Evolutionary conservation across 2,113 vertebrate species (phyloP), one percentile per base, ranked within the genome.

Genomic region (Campylomormyrus numenius): DNA sequence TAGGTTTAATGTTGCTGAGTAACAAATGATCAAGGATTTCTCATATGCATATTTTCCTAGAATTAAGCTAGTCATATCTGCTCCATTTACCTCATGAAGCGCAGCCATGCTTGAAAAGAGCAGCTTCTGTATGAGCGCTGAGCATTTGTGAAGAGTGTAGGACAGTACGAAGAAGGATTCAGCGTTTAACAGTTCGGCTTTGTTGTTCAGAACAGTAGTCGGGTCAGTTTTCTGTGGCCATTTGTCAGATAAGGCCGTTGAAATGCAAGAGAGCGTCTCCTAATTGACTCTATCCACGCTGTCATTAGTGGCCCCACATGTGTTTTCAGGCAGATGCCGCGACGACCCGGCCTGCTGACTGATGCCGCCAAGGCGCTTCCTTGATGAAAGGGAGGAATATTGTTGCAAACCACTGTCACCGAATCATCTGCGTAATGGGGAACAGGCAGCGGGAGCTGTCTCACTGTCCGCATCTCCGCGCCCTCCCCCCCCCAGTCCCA

Each of bases 391-490:
- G 89, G 85, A 92, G 92, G 87, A 89, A 90, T 91, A 93, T 92
- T 92, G 90, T 77, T 90, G 94, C 95, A 95, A 95, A 94, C 88
- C 93, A 90, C 91, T 95, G 93, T 95, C 95, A 94, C 92, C 91
- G 93, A 93, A 92, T 94, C 94, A 94, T 95, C 92, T 93, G 93
- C 94, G 91, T 96, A 96, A 95, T 96, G 90, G 92, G 91, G 94
- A 94, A 90, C 94, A 94, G 94, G 91, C 92, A 21, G 88, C 4
- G 27, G 11, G 46, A 45, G 83, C 48, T 8, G 27, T 84, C 39
- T 77, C 85, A 21, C 48, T 45, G 88, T 86, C 42, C 58, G 58
- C 19, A 50, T 58, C 89, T 91, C 93, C 92, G 94, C 93, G 93
- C 93, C 92, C 92, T 91, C 92, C 91, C 90, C 91, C 39, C 91